Percentiles rank a stretch among this genome's conserved stretches.
phyloP scores from a whole-genome alignment of 2,113 vertebrate species.

The Rallus limicola region DNA sequence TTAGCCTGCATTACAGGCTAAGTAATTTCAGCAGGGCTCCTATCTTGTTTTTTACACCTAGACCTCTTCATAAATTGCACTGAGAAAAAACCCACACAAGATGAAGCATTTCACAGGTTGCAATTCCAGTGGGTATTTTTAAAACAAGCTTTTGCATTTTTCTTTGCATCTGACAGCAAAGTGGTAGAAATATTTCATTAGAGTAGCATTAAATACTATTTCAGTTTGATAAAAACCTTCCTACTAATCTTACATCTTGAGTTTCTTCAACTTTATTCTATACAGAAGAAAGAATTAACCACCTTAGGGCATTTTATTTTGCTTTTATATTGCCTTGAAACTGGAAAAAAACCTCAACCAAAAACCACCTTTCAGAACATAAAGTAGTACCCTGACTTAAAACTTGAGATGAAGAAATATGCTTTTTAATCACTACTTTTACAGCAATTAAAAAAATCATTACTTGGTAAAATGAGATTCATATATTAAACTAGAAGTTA shows the following conservation, averaged over 20 bases:
- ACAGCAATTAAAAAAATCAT: background rate
- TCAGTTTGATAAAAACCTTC: background rate
- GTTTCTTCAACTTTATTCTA: background rate
- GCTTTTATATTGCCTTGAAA: background rate
- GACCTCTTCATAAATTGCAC: background rate
- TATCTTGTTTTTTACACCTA: background rate
- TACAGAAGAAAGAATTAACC: background rate
- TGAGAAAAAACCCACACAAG: background rate
- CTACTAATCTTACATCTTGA: background rate
- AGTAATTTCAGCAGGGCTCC: background rate
- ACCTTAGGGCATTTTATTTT: background rate
- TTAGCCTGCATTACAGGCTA: background rate
- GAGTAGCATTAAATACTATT: background rate
- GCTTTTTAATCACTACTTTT: background rate
- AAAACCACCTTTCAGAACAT: background rate
- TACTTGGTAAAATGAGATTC: background rate
- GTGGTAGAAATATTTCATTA: background rate
- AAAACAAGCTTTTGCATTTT: background rate
- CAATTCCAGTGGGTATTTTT: background rate
- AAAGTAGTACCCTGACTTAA: background rate
- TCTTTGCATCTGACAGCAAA: background rate
- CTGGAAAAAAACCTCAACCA: too few species aligned
- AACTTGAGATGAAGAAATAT: background rate
- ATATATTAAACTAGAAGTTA: background rate
- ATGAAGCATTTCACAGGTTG: background rate